phyloP scores from a whole-genome alignment of 2,888 invertebrate species.

The Spodoptera picta region DNA sequence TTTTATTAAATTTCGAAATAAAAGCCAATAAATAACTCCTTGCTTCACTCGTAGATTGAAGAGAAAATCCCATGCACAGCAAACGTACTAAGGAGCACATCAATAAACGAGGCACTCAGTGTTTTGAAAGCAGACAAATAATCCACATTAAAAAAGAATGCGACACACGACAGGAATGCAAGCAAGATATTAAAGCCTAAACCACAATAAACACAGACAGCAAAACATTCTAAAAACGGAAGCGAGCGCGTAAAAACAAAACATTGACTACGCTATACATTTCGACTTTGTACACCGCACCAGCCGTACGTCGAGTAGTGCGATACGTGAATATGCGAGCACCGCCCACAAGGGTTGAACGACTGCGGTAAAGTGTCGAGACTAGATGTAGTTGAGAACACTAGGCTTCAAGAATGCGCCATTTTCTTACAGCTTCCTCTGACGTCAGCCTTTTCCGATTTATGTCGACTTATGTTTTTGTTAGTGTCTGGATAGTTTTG shows the following conservation, averaged over 20 bases:
- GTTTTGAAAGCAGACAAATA: too few relatives aligned
- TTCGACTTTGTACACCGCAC: background rate
- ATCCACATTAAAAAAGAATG: too few relatives aligned
- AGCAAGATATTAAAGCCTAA: conserved; percentile 36
- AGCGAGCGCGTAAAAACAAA: conserved; percentile 51
- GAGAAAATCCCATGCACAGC: too few relatives aligned
- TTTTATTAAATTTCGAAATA: too few relatives aligned
- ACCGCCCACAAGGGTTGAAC: conserved; percentile 57
- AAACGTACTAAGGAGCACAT: too few relatives aligned
- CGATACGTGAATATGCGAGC: conserved; percentile 43
- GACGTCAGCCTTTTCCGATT: conserved; percentile 30
- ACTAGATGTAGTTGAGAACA: conserved; percentile 42
- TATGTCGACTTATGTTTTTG: conserved; percentile 6
- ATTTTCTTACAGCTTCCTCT: conserved; percentile 23
- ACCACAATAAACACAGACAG: conserved; percentile 51
- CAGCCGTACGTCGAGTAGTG: conserved; percentile 21
- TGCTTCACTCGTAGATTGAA: too few relatives aligned
- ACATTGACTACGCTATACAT: conserved; percentile 25
- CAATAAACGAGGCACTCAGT: too few relatives aligned
- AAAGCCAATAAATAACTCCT: too few relatives aligned
- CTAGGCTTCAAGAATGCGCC: conserved; percentile 29
- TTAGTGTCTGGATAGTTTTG: conserved; percentile 18
- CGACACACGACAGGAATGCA: conserved; percentile 26
- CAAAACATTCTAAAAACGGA: conserved; percentile 54
- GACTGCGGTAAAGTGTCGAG: conserved; percentile 41